phyloP scores from a whole-genome alignment of 2,113 vertebrate genomes.

The Engraulis encrasicolus region DNA sequence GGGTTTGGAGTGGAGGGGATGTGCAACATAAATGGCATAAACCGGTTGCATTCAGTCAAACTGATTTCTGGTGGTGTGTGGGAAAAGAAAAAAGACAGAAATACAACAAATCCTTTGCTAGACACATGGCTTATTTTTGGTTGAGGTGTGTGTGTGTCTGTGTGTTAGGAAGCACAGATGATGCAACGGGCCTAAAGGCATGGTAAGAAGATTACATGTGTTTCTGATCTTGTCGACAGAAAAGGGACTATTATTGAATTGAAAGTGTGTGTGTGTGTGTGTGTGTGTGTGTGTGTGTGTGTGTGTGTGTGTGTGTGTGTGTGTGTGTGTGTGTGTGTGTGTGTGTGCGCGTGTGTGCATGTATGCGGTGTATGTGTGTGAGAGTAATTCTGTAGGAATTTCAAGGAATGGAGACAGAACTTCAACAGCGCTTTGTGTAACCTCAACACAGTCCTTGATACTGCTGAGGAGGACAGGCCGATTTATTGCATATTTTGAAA shows the following conservation, averaged over 20 bases:
- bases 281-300: no score
- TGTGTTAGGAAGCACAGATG: background rate
- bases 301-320: background rate
- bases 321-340: no score
- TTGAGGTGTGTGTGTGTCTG: background rate
- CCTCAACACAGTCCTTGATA: constrained; percentile 45
- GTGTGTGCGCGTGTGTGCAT: constrained; percentile 22
- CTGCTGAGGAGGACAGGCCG: constrained; percentile 48
- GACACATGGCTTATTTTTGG: background rate
- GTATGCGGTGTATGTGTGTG: background rate
- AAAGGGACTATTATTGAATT: background rate
- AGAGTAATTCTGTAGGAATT: no score
- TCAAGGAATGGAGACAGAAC: no score
- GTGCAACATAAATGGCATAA: no score
- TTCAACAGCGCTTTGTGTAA: background rate
- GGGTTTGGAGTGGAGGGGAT: no score
- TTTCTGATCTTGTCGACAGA: background rate
- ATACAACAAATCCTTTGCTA: background rate
- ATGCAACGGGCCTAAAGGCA: background rate
- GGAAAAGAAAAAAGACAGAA: background rate
- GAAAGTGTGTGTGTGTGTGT: background rate
- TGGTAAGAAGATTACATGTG: background rate
- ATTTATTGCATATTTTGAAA: constrained; percentile 40
- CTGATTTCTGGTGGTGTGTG: background rate
- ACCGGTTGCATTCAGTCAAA: no score